phyloP scores from a whole-genome alignment of 2,113 vertebrate genomes.

The Ciconia stormi region DNA sequence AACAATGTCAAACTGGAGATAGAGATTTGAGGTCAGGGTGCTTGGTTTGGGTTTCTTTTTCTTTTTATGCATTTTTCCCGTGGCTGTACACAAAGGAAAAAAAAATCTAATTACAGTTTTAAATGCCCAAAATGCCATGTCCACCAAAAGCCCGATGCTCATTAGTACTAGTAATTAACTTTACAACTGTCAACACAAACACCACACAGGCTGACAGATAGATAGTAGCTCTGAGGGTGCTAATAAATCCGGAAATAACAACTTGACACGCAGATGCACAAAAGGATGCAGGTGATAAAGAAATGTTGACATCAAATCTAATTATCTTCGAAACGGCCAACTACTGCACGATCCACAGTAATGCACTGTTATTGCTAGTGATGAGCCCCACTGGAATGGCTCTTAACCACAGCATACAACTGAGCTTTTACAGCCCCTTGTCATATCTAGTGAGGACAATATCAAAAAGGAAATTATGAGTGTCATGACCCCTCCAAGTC shows the following conservation, averaged over 20 bases:
- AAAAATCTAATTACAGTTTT: slow-evolving; percentile 82
- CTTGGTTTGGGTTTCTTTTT: slow-evolving; percentile 2
- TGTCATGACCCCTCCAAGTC: slow-evolving; percentile 79
- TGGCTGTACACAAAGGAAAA: slow-evolving; percentile 47
- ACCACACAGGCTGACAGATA: slow-evolving; percentile 83
- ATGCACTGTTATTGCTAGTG: slow-evolving; percentile 76
- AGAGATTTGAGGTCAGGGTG: slow-evolving; percentile 26
- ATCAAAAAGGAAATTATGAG: slow-evolving; percentile 83
- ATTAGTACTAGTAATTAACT: slow-evolving; percentile 90
- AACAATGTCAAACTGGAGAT: slow-evolving; percentile 51
- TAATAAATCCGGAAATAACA: slow-evolving; percentile 88
- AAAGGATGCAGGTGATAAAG: slow-evolving; percentile 86
- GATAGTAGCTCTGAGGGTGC: slow-evolving; percentile 81
- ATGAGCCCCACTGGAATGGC: slow-evolving; percentile 76
- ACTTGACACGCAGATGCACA: slow-evolving; percentile 86
- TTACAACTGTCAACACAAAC: slow-evolving; percentile 88
- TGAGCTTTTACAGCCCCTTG: slow-evolving; percentile 76
- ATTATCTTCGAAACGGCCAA: slow-evolving; percentile 85
- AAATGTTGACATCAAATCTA: slow-evolving; percentile 92
- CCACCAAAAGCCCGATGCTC: slow-evolving; percentile 85
- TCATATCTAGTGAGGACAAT: slow-evolving; percentile 80
- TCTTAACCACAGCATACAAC: slow-evolving; percentile 69
- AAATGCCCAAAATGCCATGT: slow-evolving; percentile 86
- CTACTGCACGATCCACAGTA: slow-evolving; percentile 70
- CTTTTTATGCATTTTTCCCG: slow-evolving; percentile 43